These are phyloP conservation scores for Chaunax sp. DNA, from an alignment of 2,797 vertebrate genomes.

Conservation along the genomic window DNA sequence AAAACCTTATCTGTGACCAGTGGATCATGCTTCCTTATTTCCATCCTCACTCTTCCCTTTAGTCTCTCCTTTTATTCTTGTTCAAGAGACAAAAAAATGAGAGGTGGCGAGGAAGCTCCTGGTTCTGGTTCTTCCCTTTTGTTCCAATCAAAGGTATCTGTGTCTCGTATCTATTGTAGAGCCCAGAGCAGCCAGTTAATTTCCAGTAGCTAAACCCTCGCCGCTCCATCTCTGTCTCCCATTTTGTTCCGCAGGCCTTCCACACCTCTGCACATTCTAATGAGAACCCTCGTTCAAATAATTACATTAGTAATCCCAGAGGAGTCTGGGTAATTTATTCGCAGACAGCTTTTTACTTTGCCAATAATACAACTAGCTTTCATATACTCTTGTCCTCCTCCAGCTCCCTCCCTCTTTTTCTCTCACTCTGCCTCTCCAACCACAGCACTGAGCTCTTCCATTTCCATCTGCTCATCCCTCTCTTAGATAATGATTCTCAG, in stretches of 20 bases:
- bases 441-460: conserved; percentile 32
- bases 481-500: conserved; percentile 52
- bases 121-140: conserved; percentile 50
- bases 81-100: conserved; percentile 23
- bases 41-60: conserved; percentile 22
- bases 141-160: conserved; percentile 74
- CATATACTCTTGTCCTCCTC: conserved; percentile 52
- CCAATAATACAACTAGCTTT: conserved; percentile 75
- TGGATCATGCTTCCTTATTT: conserved; percentile 48
- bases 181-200: conserved; percentile 74
- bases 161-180: conserved; percentile 79
- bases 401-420: conserved; percentile 22
- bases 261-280: conserved; percentile 82
- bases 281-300: conserved; percentile 84
- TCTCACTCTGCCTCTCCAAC: conserved; percentile 44
- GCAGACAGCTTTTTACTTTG: conserved; percentile 70
- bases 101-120: conserved; percentile 30
- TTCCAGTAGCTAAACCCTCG: conserved; percentile 69
- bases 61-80: conserved; percentile 38
- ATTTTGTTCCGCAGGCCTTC: conserved; percentile 69
- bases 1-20: conserved; percentile 72
- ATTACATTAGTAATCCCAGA: conserved; percentile 85
- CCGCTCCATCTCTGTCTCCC: conserved; percentile 57
- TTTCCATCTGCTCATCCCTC: conserved; percentile 53
- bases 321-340: conserved; percentile 80